Conservation (phyloP, 2,113 vertebrate species). For the Amblyopsis rosae region DNA sequence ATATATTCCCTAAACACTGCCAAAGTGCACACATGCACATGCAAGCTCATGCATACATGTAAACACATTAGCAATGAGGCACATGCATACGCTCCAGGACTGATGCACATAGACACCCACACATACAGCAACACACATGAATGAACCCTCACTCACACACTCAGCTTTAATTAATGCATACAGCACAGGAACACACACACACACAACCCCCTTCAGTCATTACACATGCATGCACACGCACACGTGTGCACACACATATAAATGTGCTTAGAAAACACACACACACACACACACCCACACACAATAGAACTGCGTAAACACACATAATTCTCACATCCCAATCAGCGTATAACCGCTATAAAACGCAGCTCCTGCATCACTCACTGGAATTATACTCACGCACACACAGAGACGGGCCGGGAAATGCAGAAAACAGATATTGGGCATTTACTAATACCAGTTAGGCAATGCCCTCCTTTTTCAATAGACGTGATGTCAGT, state of each 20-base stretch:
- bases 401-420: constrained; percentile 23
- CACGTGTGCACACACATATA: constrained; percentile 45
- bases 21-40: constrained; percentile 36
- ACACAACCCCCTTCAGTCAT: constrained; percentile 10
- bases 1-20: constrained; percentile 40
- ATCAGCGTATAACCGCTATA: constrained; percentile 17
- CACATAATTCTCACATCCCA: constrained; percentile 29
- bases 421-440: constrained; percentile 67
- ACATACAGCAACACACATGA: constrained; percentile 25
- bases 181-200: constrained; percentile 10
- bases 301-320: constrained; percentile 34
- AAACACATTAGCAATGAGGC: constrained; percentile 31
- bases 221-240: constrained; percentile 42
- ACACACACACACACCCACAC: constrained; percentile 6
- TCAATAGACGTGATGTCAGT: constrained; percentile 61
- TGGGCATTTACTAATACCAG: constrained; percentile 49
- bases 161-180: constrained; percentile 49
- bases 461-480: constrained; percentile 37
- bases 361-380: constrained; percentile 35
- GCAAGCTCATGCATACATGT: constrained; percentile 53
- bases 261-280: constrained; percentile 30
- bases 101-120: not conserved
- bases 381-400: constrained; percentile 19
- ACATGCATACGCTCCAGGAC: constrained; percentile 1
- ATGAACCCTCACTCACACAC: constrained; percentile 30